Conservation (phyloP, 2,888 invertebrate genomes). For the Leptinotarsa tumamoca region DNA sequence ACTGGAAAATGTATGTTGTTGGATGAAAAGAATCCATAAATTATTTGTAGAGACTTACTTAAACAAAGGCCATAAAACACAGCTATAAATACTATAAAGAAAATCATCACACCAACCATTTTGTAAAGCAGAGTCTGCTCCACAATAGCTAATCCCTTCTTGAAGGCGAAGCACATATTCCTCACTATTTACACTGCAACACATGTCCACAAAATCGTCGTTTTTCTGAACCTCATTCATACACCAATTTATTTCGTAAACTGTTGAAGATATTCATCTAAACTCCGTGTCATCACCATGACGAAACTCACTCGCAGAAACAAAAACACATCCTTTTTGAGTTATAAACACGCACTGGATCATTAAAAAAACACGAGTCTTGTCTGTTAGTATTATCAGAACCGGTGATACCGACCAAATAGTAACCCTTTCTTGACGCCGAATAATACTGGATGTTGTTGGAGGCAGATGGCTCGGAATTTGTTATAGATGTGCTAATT, state of each 20-base stretch:
- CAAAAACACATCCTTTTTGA: constrained; percentile 54
- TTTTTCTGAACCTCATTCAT: constrained; percentile 17
- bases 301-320: constrained; percentile 38
- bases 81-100: neutral
- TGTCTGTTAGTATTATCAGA: constrained; percentile 56
- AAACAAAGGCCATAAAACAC: neutral
- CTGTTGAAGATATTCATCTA: constrained; percentile 50
- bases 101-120: constrained; percentile 37
- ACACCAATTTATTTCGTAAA: constrained; percentile 47
- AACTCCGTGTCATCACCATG: constrained; percentile 48
- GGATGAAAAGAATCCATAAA: neutral
- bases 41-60: neutral
- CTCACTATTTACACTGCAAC: constrained; percentile 24
- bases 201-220: constrained; percentile 18
- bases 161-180: constrained; percentile 9
- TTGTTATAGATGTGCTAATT: constrained; percentile 66
- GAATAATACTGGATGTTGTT: constrained; percentile 55
- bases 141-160: constrained; percentile 33
- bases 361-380: constrained; percentile 38
- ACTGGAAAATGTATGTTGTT: neutral
- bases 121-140: constrained; percentile 38
- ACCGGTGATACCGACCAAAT: constrained; percentile 53
- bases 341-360: constrained; percentile 24
- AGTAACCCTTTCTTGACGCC: constrained; percentile 51
- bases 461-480: constrained; percentile 63